Evolutionary conservation across 2,888 invertebrate species (phyloP), one percentile per base, ranked within the genome.

Genomic region (Vandiemenella viatica): DNA sequence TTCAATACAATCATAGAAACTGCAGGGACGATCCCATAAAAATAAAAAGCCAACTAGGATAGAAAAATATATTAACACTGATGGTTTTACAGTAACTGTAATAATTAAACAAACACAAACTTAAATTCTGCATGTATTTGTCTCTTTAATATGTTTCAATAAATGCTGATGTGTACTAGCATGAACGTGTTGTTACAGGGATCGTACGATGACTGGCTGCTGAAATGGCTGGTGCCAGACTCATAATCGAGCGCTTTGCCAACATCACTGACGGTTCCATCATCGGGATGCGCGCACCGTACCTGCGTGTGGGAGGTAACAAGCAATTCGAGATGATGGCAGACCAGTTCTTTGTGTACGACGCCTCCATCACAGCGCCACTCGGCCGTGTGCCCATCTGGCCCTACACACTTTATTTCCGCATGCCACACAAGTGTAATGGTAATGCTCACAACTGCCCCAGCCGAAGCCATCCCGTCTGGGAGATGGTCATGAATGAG

Each of bases 401-500:
- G 95, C 96, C 96, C 0, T 96, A 95, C 72, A 95, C 95, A 3
- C 71, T 96, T 19, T 93, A 95, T 73, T 93, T 90, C 80, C 79
- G 90, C 54, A 90, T 93, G 87, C 90, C 92, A 1, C 92, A 93
- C 71, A 90, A 87, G 66, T 92, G 92, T 66, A 89, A 89, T 66
- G 90, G 90, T 55, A 92, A 92, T 64, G 89, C 89, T 15, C 89
- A 89, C 64, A 91, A 91, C 66, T 92, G 92, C 62, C 92, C 92
- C 18, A 51, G 50, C 22, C 57, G 65, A 46, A 86, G 86, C 60
- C 91, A 92, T 62, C 90, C 91, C 20, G 88, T 92, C 38, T 92
- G 92, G 92, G 92, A 92, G 70, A 91, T 92, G 80, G 91, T 91
- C 46, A 89, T 92, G 88, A 92, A 92, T 64, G 92, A 92, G 65